Evolutionary conservation across 2,888 invertebrate species (phyloP), one percentile per base, ranked within the genome.

Genomic region (Aporophyla nigra): DNA sequence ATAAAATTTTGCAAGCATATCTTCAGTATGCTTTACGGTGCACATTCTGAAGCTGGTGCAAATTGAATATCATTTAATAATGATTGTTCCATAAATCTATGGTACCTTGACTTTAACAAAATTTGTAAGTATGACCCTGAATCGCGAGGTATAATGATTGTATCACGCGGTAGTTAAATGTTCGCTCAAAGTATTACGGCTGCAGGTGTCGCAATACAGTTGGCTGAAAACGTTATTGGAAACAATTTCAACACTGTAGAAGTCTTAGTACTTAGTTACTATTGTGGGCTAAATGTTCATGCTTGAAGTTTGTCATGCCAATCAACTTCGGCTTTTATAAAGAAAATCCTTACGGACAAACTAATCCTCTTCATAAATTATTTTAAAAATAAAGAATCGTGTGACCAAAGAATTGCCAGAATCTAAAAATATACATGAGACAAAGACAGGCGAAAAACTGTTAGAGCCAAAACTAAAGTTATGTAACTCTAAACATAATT

Each of bases 41-140:
- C 21, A 53, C 16, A 33, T 51, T 24, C 14, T 56, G 0, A 24
- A n/a, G 14, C 21, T n/a, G 0, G 19, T 61, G 2, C n/a, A 33
- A 66, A 43, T 46, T 43, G 0, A n/a, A n/a, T n/a, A n/a, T n/a
- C n/a, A n/a, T n/a, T n/a, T 19, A 56, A 49, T 21, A 24, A 56
- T 56, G 61, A 43, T 49, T 14, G 7, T 49, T 62, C 10, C 16
- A 40, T 69, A 40, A 33, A 27, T 70, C 46, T 71, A 78, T 73
- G 53, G 70, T 70, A 40, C 61, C 59, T 84, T 80, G 72, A 84
- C 53, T 71, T 71, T 56, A 71, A 63, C 21, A 43, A 70, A 77
- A 77, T 56, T 77, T 33, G 49, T 56, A n/a, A 53, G 46, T 33
- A 67, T 76, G 72, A 24, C 84, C 74, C n/a, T 79, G 84, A 84